Evolutionary conservation across 2,888 invertebrate genomes (phyloP).

Genomic region (Oscheius sp.): DNA sequence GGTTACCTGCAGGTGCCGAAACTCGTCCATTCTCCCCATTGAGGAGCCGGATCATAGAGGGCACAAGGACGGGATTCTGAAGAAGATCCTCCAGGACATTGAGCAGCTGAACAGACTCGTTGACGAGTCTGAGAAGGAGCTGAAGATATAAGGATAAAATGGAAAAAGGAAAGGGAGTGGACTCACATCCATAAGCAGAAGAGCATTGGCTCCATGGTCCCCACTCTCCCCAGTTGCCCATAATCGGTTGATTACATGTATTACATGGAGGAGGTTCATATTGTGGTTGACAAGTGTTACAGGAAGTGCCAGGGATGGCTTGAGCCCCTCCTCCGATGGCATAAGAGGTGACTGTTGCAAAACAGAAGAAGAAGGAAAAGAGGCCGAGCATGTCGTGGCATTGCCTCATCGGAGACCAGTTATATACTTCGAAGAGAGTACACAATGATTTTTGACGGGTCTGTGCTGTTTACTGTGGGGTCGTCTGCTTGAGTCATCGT

Average conservation of each 20-base stretch:
- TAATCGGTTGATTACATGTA: constrained; percentile 33
- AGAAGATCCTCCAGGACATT: constrained; percentile 46
- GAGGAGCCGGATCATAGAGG: constrained; percentile 44
- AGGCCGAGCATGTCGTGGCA: constrained; percentile 13
- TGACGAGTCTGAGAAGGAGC: constrained; percentile 45
- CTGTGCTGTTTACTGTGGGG: constrained; percentile 15
- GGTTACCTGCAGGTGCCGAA: constrained; percentile 47
- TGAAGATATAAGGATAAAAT: constrained; percentile 18
- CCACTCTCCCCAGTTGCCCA: constrained; percentile 44
- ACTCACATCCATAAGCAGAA: constrained; percentile 45
- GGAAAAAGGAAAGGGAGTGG: background rate
- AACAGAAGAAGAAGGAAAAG: constrained; percentile 3
- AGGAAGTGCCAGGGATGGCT: constrained; percentile 41
- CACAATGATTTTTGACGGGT: constrained; percentile 28
- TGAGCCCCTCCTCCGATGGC: constrained; percentile 46
- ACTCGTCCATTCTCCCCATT: constrained; percentile 46
- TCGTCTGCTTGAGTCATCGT: constrained; percentile 12
- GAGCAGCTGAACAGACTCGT: constrained; percentile 40
- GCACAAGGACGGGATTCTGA: constrained; percentile 47
- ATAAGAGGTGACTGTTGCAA: constrained; percentile 37
- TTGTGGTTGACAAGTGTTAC: constrained; percentile 37
- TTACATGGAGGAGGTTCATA: constrained; percentile 29
- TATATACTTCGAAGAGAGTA: constrained; percentile 27
- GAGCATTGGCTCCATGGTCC: constrained; percentile 44
- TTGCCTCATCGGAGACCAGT: background rate